phyloP scores from a whole-genome alignment of 2,888 invertebrate genomes.

The Bimastos eiseni region DNA sequence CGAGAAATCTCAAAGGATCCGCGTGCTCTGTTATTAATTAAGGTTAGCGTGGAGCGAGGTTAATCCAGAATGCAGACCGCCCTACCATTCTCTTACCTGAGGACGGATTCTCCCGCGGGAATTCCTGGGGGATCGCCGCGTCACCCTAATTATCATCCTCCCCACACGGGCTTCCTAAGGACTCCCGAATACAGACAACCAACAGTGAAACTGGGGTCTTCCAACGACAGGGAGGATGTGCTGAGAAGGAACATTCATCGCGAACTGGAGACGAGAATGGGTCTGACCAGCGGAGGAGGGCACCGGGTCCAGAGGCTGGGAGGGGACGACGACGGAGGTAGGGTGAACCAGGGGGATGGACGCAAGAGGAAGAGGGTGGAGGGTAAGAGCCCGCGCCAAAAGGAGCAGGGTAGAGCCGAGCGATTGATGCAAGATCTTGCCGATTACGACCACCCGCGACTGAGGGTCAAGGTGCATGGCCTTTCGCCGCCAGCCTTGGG shows the following conservation, averaged over 20 bases:
- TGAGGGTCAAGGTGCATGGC: slow-evolving; percentile 16
- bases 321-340: not conserved
- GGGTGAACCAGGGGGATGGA: not conserved
- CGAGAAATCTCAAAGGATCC: not conserved
- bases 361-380: not conserved
- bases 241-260: not conserved
- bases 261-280: not conserved
- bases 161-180: not conserved
- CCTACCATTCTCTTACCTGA: not conserved
- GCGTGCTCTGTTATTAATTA: not conserved
- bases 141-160: not conserved
- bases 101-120: not conserved
- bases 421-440: not conserved
- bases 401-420: not conserved
- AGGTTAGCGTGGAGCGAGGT: not conserved
- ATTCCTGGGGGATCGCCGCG: not conserved
- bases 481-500: not conserved
- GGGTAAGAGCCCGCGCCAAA: not conserved
- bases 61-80: not conserved
- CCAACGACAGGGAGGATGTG: not conserved
- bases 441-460: not conserved
- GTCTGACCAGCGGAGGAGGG: not conserved
- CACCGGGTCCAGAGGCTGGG: not conserved
- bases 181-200: not conserved
- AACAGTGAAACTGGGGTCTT: not conserved